Evolutionary conservation across 2,888 invertebrate species (phyloP), one percentile per base, ranked within the genome.

Genomic region (Lottia gigantea): DNA sequence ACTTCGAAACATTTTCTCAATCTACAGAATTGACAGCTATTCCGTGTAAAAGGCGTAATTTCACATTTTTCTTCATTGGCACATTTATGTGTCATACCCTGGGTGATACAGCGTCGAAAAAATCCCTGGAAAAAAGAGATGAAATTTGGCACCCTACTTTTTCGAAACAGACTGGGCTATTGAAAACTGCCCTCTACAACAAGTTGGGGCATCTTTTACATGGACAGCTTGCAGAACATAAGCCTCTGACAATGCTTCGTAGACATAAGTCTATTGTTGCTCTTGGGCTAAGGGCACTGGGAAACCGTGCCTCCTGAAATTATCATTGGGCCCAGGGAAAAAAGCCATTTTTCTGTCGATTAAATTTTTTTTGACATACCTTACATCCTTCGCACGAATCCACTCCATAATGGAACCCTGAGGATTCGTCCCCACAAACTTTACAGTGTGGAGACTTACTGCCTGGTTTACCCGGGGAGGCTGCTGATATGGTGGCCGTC

Each of bases 31-130:
- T 88, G 88, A 74, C 88, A 88, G 71, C 86, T 87, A 76, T 88
- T 88, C 45, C 88, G 74, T 8, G 86, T 88, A 77, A 88, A 88
- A 6, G 88, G 88, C 1, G 88, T 88, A 19, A 88, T 87, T 67
- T 88, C 88, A 76, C 88, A 88, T 77, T 87, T 86, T 75, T 88
- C 87, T 55, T 87, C 87, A 76, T 88, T 88, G 16, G 87, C 85
- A 80, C 88, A 88, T 69, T 86, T 86, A 76, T 88, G 88, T 45
- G 83, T 87, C 87, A 88, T 88, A 61, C 88, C 88, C 73, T 88
- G 88, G 11, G 88, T 88, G 26, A 88, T 88, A 76, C 88, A 88
- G 19, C 88, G 78, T 26, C 88, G 79, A 80, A 88, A 88, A 71
- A 88, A 88, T 4, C 88, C 88, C 88, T 88, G 78, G 61, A 82